phyloP scores from a whole-genome alignment of 2,888 invertebrate species.

The Cordylochernes scorpioides region DNA sequence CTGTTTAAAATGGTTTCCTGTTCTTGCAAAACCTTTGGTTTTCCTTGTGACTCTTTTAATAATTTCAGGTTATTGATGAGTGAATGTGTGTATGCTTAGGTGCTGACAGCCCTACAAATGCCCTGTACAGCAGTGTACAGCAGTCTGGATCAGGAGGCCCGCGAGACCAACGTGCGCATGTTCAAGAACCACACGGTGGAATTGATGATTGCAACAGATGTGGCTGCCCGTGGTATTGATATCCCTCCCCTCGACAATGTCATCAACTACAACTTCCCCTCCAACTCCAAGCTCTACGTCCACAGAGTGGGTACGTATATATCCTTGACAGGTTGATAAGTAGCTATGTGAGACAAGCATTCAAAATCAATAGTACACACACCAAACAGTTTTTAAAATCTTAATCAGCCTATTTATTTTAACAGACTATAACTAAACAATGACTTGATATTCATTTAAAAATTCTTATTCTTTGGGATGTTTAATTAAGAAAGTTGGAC shows the following conservation, averaged over 20 bases:
- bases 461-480: no score
- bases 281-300: slow-evolving; percentile 84
- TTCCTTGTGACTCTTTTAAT: neutral
- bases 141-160: slow-evolving; percentile 67
- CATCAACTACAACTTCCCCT: slow-evolving; percentile 88
- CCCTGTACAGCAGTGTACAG: slow-evolving; percentile 77
- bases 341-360: no score
- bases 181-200: slow-evolving; percentile 40
- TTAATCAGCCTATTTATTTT: no score
- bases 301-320: slow-evolving; percentile 67
- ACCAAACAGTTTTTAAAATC: no score
- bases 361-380: no score
- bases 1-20: slow-evolving; percentile 1
- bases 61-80: slow-evolving; percentile 1
- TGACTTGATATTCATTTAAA: no score
- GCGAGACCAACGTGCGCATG: slow-evolving; percentile 77
- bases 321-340: no score
- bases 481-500: no score
- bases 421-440: no score
- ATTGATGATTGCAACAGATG: slow-evolving; percentile 78
- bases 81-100: slow-evolving; percentile 25
- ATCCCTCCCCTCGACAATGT: slow-evolving; percentile 84
- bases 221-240: slow-evolving; percentile 91
- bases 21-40: neutral
- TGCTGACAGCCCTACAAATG: slow-evolving; percentile 44